phyloP scores from a whole-genome alignment of 2,113 vertebrate genomes.

The Helogale parvula region DNA sequence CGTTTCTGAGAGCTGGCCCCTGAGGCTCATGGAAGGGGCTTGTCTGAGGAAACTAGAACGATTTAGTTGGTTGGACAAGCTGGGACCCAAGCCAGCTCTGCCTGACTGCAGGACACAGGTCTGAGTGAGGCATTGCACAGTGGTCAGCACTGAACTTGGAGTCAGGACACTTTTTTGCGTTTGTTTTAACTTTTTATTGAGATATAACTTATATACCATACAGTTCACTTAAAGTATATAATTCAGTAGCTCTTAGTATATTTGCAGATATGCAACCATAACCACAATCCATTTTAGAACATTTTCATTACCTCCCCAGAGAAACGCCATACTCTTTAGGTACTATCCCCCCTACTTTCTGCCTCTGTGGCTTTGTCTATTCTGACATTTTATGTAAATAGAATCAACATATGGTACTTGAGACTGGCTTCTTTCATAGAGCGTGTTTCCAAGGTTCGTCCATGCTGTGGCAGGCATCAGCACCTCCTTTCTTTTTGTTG shows the following conservation, averaged over 20 bases:
- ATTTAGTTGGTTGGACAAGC: background rate
- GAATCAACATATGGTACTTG: rapidly evolving
- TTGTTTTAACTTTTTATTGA: background rate
- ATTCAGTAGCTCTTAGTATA: background rate
- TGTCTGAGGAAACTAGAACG: background rate
- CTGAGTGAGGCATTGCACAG: background rate
- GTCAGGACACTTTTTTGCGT: background rate
- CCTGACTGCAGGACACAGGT: background rate
- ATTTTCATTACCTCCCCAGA: background rate
- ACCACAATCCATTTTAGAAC: background rate
- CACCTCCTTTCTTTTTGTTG: background rate
- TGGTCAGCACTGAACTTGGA: background rate
- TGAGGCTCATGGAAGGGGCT: background rate
- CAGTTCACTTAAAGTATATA: background rate
- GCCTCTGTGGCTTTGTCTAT: background rate
- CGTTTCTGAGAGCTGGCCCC: background rate
- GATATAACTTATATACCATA: background rate
- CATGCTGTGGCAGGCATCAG: background rate
- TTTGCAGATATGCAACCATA: background rate
- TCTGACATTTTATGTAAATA: background rate
- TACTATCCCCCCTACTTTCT: no score
- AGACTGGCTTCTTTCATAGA: background rate
- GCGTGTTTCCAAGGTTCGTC: background rate
- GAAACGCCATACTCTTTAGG: background rate
- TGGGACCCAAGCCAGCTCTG: background rate